phyloP scores from a whole-genome alignment of 2,113 vertebrate genomes.

The Phalacrocorax aristotelis region DNA sequence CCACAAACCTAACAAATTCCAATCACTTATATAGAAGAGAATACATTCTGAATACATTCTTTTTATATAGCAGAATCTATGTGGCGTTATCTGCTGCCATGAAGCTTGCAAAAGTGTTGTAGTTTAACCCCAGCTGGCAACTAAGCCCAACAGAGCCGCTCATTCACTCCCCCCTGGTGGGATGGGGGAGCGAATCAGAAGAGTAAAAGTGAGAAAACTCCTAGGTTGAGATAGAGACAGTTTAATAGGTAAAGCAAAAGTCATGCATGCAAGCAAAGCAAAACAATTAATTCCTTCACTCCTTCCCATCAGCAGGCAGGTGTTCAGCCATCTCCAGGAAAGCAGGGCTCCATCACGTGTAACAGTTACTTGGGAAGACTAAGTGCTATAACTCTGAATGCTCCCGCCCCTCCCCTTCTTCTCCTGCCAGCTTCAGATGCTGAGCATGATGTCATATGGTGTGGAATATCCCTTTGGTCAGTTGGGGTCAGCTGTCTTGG shows the following conservation, averaged over 20 bases:
- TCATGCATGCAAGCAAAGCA: rapidly evolving
- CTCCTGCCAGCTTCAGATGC: not conserved
- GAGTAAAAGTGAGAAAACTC: not conserved
- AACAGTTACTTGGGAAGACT: not conserved
- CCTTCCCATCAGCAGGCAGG: not conserved
- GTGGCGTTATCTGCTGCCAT: not conserved
- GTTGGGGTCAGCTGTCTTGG: not conserved
- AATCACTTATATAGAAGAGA: not conserved
- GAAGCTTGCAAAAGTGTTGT: not conserved
- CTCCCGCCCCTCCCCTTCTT: not conserved
- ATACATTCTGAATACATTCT: not conserved
- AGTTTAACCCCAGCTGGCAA: no score
- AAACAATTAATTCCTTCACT: not conserved
- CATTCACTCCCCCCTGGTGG: no score
- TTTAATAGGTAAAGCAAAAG: not conserved
- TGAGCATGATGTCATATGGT: not conserved
- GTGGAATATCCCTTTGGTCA: not conserved
- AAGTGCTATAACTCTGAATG: not conserved
- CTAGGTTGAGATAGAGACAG: not conserved
- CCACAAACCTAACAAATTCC: not conserved
- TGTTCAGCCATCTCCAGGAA: not conserved
- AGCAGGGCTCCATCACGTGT: not conserved
- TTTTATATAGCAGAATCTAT: not conserved
- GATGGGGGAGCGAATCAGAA: no score
- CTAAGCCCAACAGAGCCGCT: no score